Base-by-base conservation (phyloP, 2,797 vertebrate species). In the Pogonophryne albipinna region DNA sequence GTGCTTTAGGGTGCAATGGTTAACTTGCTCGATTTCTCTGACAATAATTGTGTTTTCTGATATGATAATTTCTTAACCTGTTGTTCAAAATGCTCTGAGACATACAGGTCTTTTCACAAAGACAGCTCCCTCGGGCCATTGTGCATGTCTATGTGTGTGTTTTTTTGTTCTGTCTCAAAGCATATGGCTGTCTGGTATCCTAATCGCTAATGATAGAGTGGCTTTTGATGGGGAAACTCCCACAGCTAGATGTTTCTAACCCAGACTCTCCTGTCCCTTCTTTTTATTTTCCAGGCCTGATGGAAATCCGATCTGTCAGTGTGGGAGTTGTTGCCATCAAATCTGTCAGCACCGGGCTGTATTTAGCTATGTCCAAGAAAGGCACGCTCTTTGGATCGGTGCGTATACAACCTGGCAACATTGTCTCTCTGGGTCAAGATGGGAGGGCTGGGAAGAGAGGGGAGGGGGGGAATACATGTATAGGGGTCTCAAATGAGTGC, bases 331-430 rank as follows among this genome's bases (percentile, higher is more conserved):
- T 99, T 87, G 97, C 94, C 89, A 97, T 99, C 95, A 97, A 96
- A 90, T 96, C 97, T 9, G 95, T 97, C 93, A 95, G 97, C 94
- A 97, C 95, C 0, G 97, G 97, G 85, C 95, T 98, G 94, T 99
- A 97, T 83, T 94, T 99, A 93, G 97, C 97, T 81, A 99, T 99
- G 97, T 97, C 97, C 93, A 96, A 95, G 94, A 94, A 86, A 91
- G 98, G 97, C 89, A 96, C 92, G 27, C 95, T 98, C 89, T 98
- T 98, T 34, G 96, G 97, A 92, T 98, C 97, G 96, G 98, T 98
- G 96, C 92, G 96, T 97, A 89, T 83, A 90, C 90, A 92, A 84
- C 74, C 69, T 83, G 65, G 59, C 51, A 68, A 84, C 85, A 84
- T 81, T 90, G 64, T 89, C 83, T 86, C 76, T 79, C 38, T 69